Evolutionary conservation across 1,140 invertebrate genomes (phyloP), one percentile per base, ranked within the genome.

Genomic region (Sesamia nonagrioides): DNA sequence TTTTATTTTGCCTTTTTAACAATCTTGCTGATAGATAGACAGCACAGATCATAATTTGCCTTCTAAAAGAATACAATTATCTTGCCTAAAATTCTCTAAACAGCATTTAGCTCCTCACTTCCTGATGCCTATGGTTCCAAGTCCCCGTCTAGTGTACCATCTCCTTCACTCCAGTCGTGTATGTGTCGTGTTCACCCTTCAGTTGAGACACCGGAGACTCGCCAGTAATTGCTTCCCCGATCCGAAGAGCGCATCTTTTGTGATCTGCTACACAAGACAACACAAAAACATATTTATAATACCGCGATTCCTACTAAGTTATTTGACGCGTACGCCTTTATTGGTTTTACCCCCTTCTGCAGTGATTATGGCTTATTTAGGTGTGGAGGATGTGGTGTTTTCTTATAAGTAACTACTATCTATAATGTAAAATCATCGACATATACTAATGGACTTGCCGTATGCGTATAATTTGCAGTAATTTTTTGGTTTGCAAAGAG

Each of bases 201-300:
- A 60, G 80, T 79, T 82, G 56, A 60, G 81, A 85, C 77, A 88
- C 81, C 58, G 73, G 83, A 88, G 86, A 83, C 82, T 83, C 71
- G 60, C 84, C 76, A 75, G 86, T 86, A 88, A 90, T 90, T 90
- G 87, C 87, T 86, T 83, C 83, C 78, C 79, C 79, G 80, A 82
- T 86, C 85, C 84, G 79, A 78, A 78, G 72, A 78, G 72, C 78
- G 77, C 79, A 86, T 88, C 86, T 86, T 89, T 86, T 86, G 88
- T 87, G 54, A 77, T 77, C 60, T 48, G 60, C 60, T 48, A 13
- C 72, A 75, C 27, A 58, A 74, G 58, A 74, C 73, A 27, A 61
- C 33, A 69, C 66, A 77, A 77, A 66, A 77, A 77, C 74, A 77
- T 77, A 66, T 68, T 77, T 54, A n/a, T 50, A 68, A 77, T 54